phyloP scores from a whole-genome alignment of 1,140 invertebrate species.

The Bombus picipes region DNA sequence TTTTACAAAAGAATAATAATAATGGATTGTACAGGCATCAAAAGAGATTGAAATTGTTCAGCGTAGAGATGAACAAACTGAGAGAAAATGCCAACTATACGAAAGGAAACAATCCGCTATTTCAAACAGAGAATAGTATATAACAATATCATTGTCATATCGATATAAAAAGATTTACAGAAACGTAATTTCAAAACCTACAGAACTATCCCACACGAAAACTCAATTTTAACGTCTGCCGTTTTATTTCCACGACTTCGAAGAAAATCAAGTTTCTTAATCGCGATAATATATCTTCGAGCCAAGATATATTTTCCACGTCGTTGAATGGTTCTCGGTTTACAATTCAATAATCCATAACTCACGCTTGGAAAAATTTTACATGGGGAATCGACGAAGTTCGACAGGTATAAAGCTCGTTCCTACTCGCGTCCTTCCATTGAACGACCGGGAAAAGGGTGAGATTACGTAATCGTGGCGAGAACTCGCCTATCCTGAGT shows the following conservation, averaged over 20 bases:
- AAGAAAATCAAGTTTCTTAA: background rate
- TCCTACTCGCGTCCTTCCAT: conserved; percentile 9
- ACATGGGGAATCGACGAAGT: background rate
- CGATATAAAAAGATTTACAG: no score
- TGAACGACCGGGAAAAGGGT: conserved; percentile 18
- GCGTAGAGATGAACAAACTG: no score
- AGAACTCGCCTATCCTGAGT: conserved; percentile 40
- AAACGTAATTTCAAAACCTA: no score
- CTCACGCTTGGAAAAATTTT: background rate
- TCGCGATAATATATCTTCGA: background rate
- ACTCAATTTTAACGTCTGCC: background rate
- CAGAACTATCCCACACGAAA: background rate
- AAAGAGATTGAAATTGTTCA: no score
- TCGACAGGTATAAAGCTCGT: background rate
- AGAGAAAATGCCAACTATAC: no score
- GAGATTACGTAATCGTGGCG: conserved; percentile 22
- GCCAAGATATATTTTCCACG: background rate
- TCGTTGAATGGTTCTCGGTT: background rate
- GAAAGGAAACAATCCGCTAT: no score
- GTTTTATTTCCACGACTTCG: background rate
- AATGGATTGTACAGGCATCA: no score
- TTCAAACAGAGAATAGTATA: no score
- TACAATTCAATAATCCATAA: conserved; percentile 12
- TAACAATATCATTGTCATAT: no score
- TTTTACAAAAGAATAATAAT: no score